phyloP scores from a whole-genome alignment of 2,797 vertebrate species.

The Darevskia mixta region DNA sequence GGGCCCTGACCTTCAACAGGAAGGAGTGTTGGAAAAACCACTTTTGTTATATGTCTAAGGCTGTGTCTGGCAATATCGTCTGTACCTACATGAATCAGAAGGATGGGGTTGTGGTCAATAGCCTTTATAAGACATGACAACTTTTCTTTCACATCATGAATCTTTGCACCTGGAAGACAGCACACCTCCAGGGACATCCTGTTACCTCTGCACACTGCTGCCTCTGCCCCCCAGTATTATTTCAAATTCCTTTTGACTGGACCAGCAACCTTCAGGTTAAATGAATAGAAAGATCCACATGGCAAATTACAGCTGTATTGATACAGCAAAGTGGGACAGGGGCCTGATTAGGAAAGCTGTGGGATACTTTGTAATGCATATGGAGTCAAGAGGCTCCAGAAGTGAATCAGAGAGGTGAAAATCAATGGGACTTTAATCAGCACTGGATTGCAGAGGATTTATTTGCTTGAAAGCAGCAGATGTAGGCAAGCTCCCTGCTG shows the following conservation, averaged over 20 bases:
- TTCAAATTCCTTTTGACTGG: constrained; percentile 56
- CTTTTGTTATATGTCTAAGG: too few species aligned
- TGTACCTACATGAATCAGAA: too few species aligned
- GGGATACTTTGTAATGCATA: constrained; percentile 49
- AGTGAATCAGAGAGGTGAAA: constrained; percentile 65
- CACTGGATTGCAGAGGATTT: constrained; percentile 64
- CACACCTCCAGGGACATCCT: too few species aligned
- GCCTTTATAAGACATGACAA: too few species aligned
- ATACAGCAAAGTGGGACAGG: constrained; percentile 51
- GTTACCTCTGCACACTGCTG: too few species aligned
- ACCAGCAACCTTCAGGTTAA: constrained; percentile 62
- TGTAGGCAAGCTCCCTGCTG: constrained; percentile 56
- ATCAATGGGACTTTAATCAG: constrained; percentile 75
- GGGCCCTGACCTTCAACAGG: too few species aligned
- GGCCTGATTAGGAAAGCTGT: constrained; percentile 64
- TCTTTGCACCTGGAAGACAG: too few species aligned
- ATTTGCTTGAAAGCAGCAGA: constrained; percentile 58
- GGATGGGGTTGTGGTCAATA: too few species aligned
- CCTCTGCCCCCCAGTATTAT: not conserved
- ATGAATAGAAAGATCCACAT: constrained; percentile 56
- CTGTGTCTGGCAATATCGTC: too few species aligned
- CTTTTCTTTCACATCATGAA: too few species aligned
- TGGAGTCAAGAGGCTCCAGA: constrained; percentile 48
- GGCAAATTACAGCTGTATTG: constrained; percentile 64
- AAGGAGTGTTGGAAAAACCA: too few species aligned